Conservation (phyloP, 2,888 invertebrate species). For the Crocallis elinguaria region DNA sequence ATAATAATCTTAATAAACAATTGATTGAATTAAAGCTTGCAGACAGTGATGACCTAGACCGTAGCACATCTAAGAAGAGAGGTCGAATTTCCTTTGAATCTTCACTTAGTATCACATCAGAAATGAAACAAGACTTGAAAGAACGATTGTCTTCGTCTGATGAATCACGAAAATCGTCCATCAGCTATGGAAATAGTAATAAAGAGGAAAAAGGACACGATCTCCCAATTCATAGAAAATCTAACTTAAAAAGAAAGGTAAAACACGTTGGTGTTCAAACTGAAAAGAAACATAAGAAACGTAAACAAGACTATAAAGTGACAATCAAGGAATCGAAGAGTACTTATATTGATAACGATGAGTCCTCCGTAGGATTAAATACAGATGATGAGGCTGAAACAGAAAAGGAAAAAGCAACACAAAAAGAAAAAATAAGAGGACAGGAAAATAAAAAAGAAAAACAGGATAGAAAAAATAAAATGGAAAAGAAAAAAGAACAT, state of each 20-base stretch:
- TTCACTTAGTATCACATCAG: slow-evolving; percentile 38
- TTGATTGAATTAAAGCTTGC: slow-evolving; percentile 25
- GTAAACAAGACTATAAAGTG: slow-evolving; percentile 40
- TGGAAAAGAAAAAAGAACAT: too few species aligned
- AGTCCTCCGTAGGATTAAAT: background rate
- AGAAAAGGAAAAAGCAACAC: too few species aligned
- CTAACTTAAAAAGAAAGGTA: slow-evolving; percentile 49
- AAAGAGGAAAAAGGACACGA: too few species aligned
- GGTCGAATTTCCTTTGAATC: slow-evolving; percentile 35
- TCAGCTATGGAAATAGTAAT: too few species aligned
- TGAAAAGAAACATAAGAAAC: slow-evolving; percentile 26
- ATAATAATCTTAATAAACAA: slow-evolving; percentile 30
- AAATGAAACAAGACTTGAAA: slow-evolving; percentile 36
- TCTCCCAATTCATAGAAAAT: too few species aligned
- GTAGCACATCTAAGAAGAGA: slow-evolving; percentile 12
- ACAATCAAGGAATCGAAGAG: slow-evolving; percentile 47
- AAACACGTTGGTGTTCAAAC: slow-evolving; percentile 49
- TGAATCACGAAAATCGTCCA: too few species aligned
- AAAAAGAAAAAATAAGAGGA: slow-evolving; percentile 62
- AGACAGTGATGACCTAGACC: background rate
- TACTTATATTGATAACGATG: background rate
- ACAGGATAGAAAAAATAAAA: too few species aligned
- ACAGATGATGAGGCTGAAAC: slow-evolving; percentile 51
- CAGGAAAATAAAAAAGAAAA: too few species aligned
- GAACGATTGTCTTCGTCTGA: too few species aligned